A percentile compares a stretch with the other conserved stretches of the same genome.
These are phyloP conservation scores for Bibio marci DNA, from an alignment of 2,888 invertebrate genomes.

Conservation along the genomic window DNA sequence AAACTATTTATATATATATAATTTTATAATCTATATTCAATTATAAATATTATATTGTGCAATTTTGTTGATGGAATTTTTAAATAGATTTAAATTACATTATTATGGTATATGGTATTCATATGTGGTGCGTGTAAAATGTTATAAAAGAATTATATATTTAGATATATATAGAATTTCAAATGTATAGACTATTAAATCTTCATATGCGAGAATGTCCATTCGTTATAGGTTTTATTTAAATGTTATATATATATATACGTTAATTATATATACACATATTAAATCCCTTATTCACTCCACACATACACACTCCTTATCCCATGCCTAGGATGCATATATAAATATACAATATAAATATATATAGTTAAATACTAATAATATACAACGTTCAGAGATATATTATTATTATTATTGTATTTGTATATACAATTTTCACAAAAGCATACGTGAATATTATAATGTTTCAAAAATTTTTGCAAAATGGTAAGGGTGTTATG, in stretches of 20 bases:
- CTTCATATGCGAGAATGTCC: neutral
- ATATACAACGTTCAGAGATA: neutral
- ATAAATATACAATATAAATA: neutral
- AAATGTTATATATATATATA: neutral
- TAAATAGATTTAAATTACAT: too few species aligned
- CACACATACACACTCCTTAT: neutral
- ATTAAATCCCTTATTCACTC: slow-evolving; percentile 2
- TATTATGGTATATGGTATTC: too few species aligned
- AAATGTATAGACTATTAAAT: neutral
- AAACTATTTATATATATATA: too few species aligned
- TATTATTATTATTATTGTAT: neutral
- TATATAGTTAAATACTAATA: neutral
- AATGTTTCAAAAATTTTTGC: slow-evolving; percentile 2
- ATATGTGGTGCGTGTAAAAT: too few species aligned
- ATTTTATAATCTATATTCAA: too few species aligned
- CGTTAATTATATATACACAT: slow-evolving; percentile 1
- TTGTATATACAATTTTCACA: neutral
- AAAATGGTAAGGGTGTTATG: slow-evolving; percentile 4
- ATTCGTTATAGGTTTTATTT: neutral
- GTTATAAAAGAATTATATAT: neutral
- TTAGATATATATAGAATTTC: neutral
- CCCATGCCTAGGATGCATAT: neutral
- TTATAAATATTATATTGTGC: too few species aligned
- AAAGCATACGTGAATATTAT: neutral
- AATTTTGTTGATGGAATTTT: too few species aligned